Conservation (phyloP, 2,113 vertebrate genomes). For the Charadrius vociferus region DNA sequence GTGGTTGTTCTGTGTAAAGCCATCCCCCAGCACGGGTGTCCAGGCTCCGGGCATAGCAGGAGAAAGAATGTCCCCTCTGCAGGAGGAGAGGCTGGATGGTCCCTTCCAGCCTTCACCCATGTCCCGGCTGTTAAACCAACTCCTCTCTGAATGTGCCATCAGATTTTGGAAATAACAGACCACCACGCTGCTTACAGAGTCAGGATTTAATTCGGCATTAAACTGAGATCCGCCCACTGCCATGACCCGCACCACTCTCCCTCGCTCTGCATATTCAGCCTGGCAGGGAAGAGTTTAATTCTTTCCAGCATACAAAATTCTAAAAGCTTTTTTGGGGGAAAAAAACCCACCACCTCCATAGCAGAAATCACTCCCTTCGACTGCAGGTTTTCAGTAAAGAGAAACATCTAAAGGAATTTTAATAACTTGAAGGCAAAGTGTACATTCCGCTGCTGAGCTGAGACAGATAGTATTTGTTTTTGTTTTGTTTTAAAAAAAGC, state of each 20-base stretch:
- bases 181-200: background rate
- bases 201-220: background rate
- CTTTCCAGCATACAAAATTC: background rate
- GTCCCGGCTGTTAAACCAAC: background rate
- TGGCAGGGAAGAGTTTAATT: background rate
- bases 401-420: background rate
- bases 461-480: background rate
- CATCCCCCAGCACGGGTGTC: background rate
- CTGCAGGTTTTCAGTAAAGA: background rate
- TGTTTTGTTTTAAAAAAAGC: background rate
- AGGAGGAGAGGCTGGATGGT: background rate
- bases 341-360: background rate
- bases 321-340: background rate
- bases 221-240: background rate
- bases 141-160: background rate
- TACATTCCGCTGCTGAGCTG: background rate
- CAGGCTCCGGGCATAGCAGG: background rate
- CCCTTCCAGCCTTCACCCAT: background rate
- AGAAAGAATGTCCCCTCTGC: background rate
- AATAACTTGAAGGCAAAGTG: background rate
- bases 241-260: accelerated
- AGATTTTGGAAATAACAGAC: background rate
- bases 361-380: background rate
- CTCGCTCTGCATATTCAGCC: background rate
- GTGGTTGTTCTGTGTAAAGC: background rate